Conservation (phyloP, 2,113 vertebrate species). For the Nannospalax galili region DNA sequence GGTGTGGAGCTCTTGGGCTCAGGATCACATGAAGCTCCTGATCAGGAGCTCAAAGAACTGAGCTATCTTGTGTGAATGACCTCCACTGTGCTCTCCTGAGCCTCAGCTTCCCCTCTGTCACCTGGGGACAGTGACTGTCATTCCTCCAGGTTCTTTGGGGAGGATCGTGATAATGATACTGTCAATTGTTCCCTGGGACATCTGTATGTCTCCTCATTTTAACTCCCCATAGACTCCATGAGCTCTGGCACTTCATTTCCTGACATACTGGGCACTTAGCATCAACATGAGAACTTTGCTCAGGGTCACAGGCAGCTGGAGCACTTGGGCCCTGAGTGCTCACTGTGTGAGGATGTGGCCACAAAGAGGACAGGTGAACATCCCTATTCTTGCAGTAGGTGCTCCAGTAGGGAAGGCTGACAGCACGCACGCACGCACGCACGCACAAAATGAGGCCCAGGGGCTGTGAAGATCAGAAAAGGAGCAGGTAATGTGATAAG, state of each 20-base stretch:
- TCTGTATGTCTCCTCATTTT: rapidly evolving
- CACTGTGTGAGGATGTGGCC: not conserved
- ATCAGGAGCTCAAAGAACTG: not conserved
- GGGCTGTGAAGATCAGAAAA: not conserved
- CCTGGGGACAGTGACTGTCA: too few species aligned
- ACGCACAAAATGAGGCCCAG: not conserved
- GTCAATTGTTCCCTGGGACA: too few species aligned
- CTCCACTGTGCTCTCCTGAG: not conserved
- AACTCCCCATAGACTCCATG: not conserved
- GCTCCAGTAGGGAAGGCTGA: rapidly evolving
- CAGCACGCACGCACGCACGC: too few species aligned
- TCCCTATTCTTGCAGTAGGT: rapidly evolving
- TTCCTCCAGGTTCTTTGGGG: not conserved
- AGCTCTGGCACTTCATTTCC: not conserved
- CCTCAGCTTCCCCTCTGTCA: not conserved
- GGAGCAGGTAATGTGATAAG: too few species aligned
- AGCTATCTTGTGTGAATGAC: not conserved
- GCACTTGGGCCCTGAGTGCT: not conserved
- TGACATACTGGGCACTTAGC: not conserved
- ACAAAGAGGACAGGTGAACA: not conserved
- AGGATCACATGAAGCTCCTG: not conserved
- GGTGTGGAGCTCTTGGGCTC: too few species aligned
- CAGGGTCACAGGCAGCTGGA: rapidly evolving
- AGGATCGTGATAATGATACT: rapidly evolving
- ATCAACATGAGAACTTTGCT: not conserved